A percentile compares a stretch with the other conserved stretches of the same genome.
These are phyloP conservation scores for Litocranius walleri DNA, from an alignment of 2,113 vertebrate species.

Conservation along the genomic window DNA sequence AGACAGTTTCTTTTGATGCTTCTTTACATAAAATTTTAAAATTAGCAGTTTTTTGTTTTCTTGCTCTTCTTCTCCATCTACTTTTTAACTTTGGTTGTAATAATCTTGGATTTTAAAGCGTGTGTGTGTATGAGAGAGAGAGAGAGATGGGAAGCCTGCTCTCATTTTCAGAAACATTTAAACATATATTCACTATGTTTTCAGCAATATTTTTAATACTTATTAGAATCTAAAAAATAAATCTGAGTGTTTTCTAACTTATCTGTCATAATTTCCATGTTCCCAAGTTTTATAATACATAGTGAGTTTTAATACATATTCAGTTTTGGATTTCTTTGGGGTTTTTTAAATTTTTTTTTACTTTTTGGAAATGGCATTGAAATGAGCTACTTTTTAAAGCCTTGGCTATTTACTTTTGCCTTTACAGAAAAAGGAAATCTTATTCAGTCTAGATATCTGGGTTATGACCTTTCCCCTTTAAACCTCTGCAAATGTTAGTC, in stretches of 20 bases:
- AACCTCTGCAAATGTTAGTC: slow-evolving; percentile 54
- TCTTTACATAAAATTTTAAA: not conserved
- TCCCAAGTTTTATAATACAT: not conserved
- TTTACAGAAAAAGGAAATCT: not conserved
- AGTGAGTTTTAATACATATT: not conserved
- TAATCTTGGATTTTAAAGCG: not conserved
- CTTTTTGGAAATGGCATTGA: not conserved
- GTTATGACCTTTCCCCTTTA: not conserved
- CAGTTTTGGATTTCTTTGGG: not conserved
- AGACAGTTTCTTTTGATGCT: not conserved
- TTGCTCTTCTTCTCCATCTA: not conserved
- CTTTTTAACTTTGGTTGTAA: not conserved
- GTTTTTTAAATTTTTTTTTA: not conserved
- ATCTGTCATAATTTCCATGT: not conserved
- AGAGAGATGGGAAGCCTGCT: not conserved
- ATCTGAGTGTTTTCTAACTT: not conserved
- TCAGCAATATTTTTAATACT: not conserved
- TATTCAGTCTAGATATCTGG: not conserved
- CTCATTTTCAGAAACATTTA: not conserved
- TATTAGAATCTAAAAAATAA: not conserved
- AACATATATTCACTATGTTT: not conserved
- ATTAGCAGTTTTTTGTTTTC: not conserved
- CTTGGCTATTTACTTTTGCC: slow-evolving; percentile 13
- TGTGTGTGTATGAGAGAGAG: not conserved
- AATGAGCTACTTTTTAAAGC: not conserved